A percentile compares a stretch with the other conserved stretches of the same genome.
phyloP scores from a whole-genome alignment of 2,113 vertebrate genomes.

The Rutilus rutilus region DNA sequence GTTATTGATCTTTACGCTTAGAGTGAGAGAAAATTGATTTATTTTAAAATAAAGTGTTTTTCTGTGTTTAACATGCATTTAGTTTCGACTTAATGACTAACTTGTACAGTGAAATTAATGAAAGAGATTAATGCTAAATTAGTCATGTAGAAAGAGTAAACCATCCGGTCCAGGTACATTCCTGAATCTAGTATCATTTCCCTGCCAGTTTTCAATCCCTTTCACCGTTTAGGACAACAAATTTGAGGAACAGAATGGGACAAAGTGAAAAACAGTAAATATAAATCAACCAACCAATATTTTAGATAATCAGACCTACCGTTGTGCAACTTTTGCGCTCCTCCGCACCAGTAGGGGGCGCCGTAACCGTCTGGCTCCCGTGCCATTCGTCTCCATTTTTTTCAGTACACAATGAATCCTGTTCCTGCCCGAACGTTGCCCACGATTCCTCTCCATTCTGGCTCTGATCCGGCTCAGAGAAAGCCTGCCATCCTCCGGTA shows the following conservation, averaged over 20 bases:
- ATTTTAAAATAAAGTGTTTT: background rate
- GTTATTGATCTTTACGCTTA: background rate
- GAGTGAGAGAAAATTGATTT: background rate
- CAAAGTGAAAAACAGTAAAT: background rate
- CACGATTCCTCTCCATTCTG: slow-evolving; percentile 80
- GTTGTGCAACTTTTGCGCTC: slow-evolving; percentile 60
- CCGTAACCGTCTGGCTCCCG: slow-evolving; percentile 71
- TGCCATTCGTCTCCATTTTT: slow-evolving; percentile 74
- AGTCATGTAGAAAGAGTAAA: slow-evolving; percentile 9
- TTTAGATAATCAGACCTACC: slow-evolving; percentile 58
- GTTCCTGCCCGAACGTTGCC: slow-evolving; percentile 86
- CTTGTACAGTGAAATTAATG: background rate
- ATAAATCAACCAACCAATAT: background rate
- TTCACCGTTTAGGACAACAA: background rate
- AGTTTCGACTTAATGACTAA: background rate
- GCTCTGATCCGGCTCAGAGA: slow-evolving; percentile 70
- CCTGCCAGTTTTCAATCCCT: background rate
- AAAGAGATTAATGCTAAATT: background rate
- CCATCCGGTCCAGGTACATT: slow-evolving; percentile 39
- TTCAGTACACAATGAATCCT: slow-evolving; percentile 60
- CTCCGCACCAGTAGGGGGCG: slow-evolving; percentile 60
- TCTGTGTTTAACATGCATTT: background rate
- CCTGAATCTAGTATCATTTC: slow-evolving; percentile 30
- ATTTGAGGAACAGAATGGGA: background rate
- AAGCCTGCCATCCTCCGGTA: slow-evolving; percentile 86